phyloP scores from a whole-genome alignment of 2,888 invertebrate genomes.

The Pachycephus smyrnensis region DNA sequence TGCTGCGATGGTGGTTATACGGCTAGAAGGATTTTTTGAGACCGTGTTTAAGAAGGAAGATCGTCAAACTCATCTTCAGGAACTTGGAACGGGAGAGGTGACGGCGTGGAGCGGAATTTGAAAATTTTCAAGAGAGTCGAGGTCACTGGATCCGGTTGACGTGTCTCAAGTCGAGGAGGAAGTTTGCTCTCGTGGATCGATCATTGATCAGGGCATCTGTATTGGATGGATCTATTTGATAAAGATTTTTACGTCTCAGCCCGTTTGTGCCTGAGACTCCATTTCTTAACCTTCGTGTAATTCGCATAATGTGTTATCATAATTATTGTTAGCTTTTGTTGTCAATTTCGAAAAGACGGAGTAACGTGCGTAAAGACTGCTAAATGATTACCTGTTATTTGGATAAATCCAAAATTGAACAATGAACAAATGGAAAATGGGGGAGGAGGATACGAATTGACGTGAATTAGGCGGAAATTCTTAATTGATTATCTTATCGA shows the following conservation, averaged over 20 bases:
- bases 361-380: constrained; percentile 48
- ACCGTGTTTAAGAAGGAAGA: not conserved
- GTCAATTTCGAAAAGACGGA: constrained; percentile 36
- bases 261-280: not conserved
- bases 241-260: too few relatives aligned
- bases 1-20: not conserved
- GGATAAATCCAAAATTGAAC: constrained; percentile 40
- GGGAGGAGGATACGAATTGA: not conserved
- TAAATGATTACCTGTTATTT: constrained; percentile 50
- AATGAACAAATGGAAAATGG: not conserved
- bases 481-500: constrained; percentile 10
- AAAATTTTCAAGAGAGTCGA: not conserved
- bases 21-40: not conserved
- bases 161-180: not conserved
- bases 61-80: not conserved
- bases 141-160: not conserved
- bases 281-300: constrained; percentile 49
- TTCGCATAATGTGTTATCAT: constrained; percentile 51
- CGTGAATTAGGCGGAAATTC: constrained; percentile 18
- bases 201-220: too few relatives aligned
- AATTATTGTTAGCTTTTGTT: constrained; percentile 46
- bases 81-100: not conserved
- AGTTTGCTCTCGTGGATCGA: not conserved
- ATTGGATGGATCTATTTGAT: too few relatives aligned
- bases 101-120: not conserved